Conservation (phyloP, 2,113 vertebrate species). For the Sander vitreus region DNA sequence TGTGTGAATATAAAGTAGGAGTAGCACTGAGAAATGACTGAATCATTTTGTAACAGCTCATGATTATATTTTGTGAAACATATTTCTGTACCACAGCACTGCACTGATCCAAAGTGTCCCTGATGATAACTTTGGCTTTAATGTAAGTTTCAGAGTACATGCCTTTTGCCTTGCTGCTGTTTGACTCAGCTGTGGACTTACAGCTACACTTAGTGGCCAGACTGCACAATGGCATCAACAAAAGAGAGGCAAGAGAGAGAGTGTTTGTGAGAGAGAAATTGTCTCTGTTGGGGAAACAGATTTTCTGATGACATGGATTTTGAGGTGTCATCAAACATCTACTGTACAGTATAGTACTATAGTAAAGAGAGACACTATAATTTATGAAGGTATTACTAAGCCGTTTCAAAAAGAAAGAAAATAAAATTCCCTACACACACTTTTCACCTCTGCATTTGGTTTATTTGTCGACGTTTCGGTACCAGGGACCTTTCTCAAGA, state of each 20-base stretch:
- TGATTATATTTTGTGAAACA: not conserved
- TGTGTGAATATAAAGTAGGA: slow-evolving; percentile 19
- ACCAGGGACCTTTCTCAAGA: no score
- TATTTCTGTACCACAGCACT: not conserved
- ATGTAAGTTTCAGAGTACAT: not conserved
- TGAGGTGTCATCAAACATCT: not conserved
- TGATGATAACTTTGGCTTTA: not conserved
- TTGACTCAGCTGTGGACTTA: slow-evolving; percentile 47
- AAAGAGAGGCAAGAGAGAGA: no score
- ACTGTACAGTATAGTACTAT: not conserved
- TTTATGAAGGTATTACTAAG: not conserved
- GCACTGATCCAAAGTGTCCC: not conserved
- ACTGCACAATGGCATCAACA: slow-evolving; percentile 31
- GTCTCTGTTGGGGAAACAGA: not conserved
- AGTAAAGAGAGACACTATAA: not conserved
- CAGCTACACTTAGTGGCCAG: slow-evolving; percentile 61
- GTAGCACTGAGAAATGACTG: not conserved
- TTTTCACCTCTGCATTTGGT: no score
- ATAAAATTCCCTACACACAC: no score
- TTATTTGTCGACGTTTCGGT: no score
- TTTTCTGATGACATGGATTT: not conserved
- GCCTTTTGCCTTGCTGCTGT: not conserved
- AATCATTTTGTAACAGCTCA: not conserved
- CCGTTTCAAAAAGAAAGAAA: no score
- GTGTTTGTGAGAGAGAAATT: no score